A percentile compares a stretch with the other conserved stretches of the same genome.
phyloP scores from a whole-genome alignment of 2,888 invertebrate species.

The Leucania comma region DNA sequence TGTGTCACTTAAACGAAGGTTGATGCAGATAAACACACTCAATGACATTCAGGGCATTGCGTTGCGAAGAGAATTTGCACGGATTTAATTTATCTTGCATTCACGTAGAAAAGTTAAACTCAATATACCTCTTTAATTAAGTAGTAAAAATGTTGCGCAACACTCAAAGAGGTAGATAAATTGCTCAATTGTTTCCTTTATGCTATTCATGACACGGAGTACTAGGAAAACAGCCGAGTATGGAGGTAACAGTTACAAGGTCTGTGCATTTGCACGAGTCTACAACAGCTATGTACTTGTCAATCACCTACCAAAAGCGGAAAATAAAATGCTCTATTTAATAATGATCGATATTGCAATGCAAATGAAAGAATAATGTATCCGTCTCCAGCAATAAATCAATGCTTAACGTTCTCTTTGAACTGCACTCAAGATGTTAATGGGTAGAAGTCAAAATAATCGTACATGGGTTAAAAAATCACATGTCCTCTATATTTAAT shows the following conservation, averaged over 20 bases:
- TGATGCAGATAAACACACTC: constrained; percentile 48
- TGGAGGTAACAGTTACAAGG: neutral
- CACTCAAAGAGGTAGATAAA: neutral
- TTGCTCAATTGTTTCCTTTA: neutral
- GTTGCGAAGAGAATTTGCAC: constrained; percentile 32
- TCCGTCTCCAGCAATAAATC: constrained; percentile 3
- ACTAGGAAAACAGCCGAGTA: neutral
- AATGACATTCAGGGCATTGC: constrained; percentile 56
- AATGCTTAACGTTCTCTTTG: neutral
- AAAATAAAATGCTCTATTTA: neutral
- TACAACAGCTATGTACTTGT: neutral
- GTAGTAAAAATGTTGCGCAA: neutral
- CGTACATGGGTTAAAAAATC: no score
- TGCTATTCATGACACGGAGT: neutral
- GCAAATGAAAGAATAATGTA: neutral
- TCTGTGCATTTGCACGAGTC: neutral
- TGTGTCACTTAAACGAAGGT: constrained; percentile 67
- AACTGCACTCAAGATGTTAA: neutral
- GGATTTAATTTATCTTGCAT: constrained; percentile 7
- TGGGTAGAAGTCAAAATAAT: no score
- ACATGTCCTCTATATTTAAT: no score
- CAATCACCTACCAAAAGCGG: neutral
- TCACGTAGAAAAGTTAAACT: neutral
- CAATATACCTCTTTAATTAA: neutral
- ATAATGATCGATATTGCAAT: neutral